Base-by-base conservation (phyloP, 1,140 invertebrate genomes). In the Lasioglossum albipes region DNA sequence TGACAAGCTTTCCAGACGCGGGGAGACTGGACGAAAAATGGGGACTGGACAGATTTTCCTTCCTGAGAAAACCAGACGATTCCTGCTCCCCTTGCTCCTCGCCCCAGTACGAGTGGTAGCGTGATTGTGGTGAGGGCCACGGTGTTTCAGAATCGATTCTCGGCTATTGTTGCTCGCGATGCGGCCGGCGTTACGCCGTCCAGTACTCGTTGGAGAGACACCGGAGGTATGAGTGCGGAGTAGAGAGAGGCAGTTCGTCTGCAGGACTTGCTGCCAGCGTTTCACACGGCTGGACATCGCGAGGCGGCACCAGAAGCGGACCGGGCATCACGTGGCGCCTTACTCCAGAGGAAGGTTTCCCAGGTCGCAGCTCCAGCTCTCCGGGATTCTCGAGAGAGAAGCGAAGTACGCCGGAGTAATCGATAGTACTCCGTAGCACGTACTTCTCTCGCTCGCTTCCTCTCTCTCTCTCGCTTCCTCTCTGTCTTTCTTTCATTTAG, bases 131-230 rank as follows among this genome's bases (percentile, higher is more conserved):
- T 81, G 73, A 83, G 68, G 80, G 79, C 74, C 18, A 80, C 75
- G 87, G 89, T 90, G 84, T 91, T 91, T 89, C 87, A 91, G 88
- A 89, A 16, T 90, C 84, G 71, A 73, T 88, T 89, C 81, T 91
- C 71, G 86, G 85, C 79, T 91, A 90, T 89, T 81, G 74, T 86
- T 92, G 90, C 84, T 89, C 88, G 81, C 91, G 91, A 72, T 94
- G 94, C 78, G 91, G 92, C 73, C 90, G 93, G 68, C 84, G 75
- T 79, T 94, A 94, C 86, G 89, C 89, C 65, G 90, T 93, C 69
- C 87, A 87, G 64, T 92, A 94, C 75, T 92, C 90, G 49, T 85
- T 94, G 79, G 90, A 93, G 72, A 88, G 93, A 16, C 92, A 93
- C 85, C 84, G 85, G 59, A 85, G 88, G 65, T 94, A 91, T 82